Evolutionary conservation across 2,113 vertebrate genomes (phyloP).

Genomic region (Lagopus muta): DNA sequence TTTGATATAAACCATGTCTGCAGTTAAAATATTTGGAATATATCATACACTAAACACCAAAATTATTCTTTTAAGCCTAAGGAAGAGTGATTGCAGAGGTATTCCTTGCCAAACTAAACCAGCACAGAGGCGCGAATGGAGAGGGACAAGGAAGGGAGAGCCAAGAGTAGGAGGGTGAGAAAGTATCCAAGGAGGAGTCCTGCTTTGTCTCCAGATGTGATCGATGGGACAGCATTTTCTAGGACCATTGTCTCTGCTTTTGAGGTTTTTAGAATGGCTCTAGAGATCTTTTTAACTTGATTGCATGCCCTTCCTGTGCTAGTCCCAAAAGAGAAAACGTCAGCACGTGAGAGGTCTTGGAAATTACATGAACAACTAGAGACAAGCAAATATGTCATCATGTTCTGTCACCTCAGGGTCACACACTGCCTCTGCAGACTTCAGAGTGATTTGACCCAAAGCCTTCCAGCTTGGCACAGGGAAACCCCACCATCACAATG

Average conservation of each 20-base stretch:
- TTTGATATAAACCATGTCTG: background rate
- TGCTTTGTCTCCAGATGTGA: background rate
- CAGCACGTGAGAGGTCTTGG: background rate
- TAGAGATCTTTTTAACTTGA: background rate
- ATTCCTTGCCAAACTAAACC: background rate
- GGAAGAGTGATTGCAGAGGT: background rate
- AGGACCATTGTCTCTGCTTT: background rate
- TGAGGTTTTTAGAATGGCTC: background rate
- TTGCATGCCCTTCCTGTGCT: background rate
- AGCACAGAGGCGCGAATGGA: background rate
- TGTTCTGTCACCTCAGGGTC: background rate
- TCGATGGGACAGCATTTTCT: background rate
- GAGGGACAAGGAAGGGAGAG: background rate
- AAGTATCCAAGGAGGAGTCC: background rate
- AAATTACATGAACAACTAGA: background rate
- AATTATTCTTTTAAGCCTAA: background rate
- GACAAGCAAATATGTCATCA: background rate
- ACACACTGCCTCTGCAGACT: background rate
- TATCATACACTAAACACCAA: background rate
- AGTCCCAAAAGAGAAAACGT: background rate
- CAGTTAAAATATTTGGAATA: background rate
- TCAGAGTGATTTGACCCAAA: background rate
- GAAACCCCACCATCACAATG: background rate
- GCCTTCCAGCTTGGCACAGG: background rate
- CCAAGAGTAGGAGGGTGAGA: background rate